A percentile compares a stretch with the other conserved stretches of the same genome.
Conservation (phyloP, 2,888 invertebrate genomes). For the Drosophila pegasa region DNA sequence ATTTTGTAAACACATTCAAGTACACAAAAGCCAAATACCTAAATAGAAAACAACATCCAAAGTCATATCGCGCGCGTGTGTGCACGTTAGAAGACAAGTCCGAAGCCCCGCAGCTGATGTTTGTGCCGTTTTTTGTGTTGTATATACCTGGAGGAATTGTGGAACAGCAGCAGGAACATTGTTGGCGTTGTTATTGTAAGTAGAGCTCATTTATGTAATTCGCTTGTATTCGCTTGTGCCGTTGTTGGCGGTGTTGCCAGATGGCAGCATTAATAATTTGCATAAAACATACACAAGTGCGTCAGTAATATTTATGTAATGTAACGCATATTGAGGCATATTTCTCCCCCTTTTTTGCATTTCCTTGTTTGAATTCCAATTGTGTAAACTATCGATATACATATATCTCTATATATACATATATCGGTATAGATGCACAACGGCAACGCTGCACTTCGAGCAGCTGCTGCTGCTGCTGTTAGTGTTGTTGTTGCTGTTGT, state of each 20-base stretch:
- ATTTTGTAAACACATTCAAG: constrained; percentile 47
- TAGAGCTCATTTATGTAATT: constrained; percentile 69
- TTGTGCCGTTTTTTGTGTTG: constrained; percentile 12
- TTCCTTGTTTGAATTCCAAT: constrained; percentile 9
- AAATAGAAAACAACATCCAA: constrained; percentile 9
- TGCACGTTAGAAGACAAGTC: not conserved
- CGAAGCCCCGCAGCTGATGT: constrained; percentile 42
- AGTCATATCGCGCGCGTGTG: constrained; percentile 27
- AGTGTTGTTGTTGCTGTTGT: constrained; percentile 31
- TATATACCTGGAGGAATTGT: constrained; percentile 20
- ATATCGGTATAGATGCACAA: constrained; percentile 38
- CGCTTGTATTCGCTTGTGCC: constrained; percentile 34
- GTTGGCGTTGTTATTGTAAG: constrained; percentile 65
- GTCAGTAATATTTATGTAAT: constrained; percentile 15
- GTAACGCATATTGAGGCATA: not conserved
- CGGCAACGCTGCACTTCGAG: constrained; percentile 64
- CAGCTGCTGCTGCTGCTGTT: constrained; percentile 52
- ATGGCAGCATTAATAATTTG: constrained; percentile 16
- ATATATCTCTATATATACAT: constrained; percentile 1
- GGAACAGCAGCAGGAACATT: constrained; percentile 23
- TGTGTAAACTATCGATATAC: constrained; percentile 55
- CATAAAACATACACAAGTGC: constrained; percentile 2
- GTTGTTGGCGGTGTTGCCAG: constrained; percentile 56
- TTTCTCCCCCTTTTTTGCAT: not conserved
- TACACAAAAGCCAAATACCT: constrained; percentile 13